A percentile compares a stretch with the other conserved stretches of the same genome.
phyloP scores from a whole-genome alignment of 2,888 invertebrate species.

The Agrochola lota region DNA sequence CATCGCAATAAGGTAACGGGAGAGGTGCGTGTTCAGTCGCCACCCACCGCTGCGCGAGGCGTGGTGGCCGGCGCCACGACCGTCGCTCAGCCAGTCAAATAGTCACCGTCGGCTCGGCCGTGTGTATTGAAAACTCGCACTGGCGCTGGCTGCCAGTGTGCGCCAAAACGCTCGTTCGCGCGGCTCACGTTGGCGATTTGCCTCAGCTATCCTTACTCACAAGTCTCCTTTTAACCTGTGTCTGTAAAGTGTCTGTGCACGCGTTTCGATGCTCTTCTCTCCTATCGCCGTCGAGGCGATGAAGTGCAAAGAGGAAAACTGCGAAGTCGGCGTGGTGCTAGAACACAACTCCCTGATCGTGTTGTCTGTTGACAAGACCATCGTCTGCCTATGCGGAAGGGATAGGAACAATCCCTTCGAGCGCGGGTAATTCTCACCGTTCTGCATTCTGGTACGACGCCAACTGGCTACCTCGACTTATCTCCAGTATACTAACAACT shows the following conservation, averaged over 20 bases:
- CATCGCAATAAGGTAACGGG: constrained; percentile 90
- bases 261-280: constrained; percentile 89
- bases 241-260: constrained; percentile 83
- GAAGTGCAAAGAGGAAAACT: constrained; percentile 91
- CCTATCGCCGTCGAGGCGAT: constrained; percentile 90
- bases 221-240: constrained; percentile 69
- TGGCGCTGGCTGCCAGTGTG: constrained; percentile 84
- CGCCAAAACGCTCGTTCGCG: constrained; percentile 85
- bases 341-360: constrained; percentile 89
- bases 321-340: constrained; percentile 89
- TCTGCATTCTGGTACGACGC: constrained; percentile 76
- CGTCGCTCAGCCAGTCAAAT: constrained; percentile 85
- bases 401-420: constrained; percentile 87
- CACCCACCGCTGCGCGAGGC: constrained; percentile 88
- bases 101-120: constrained; percentile 86
- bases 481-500: constrained; percentile 67
- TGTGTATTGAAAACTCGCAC: constrained; percentile 81
- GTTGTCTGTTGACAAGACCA: constrained; percentile 88
- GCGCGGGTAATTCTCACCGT: constrained; percentile 87
- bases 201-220: constrained; percentile 71
- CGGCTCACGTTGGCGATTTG: constrained; percentile 80
- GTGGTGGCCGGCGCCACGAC: constrained; percentile 81
- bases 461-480: constrained; percentile 71
- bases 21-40: constrained; percentile 87
- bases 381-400: constrained; percentile 89